phyloP scores from a whole-genome alignment of 2,888 invertebrate species.

The Nebria brevicollis region DNA sequence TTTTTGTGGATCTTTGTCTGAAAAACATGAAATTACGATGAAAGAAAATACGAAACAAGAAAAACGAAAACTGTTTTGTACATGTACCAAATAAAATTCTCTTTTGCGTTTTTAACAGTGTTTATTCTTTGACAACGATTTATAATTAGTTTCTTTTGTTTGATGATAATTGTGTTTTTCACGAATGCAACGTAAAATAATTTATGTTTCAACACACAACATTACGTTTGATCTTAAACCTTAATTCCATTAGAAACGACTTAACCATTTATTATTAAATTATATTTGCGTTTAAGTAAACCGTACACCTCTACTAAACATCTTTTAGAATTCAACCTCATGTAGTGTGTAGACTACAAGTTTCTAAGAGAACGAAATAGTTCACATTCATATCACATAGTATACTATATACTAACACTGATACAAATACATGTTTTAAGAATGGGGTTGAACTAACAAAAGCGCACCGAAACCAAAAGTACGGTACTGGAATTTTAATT shows the following conservation, averaged over 20 bases:
- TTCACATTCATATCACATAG: background rate
- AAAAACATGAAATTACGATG: background rate
- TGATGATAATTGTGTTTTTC: too few relatives aligned
- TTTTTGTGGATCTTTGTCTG: background rate
- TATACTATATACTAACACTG: background rate
- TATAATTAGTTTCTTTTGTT: too few relatives aligned
- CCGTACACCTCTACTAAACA: too few relatives aligned
- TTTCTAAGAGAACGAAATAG: background rate
- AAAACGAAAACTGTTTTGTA: background rate
- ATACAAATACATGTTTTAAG: background rate
- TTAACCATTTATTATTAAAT: too few relatives aligned
- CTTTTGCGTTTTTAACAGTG: background rate
- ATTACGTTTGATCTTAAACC: too few relatives aligned
- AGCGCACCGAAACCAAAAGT: background rate
- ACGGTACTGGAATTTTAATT: constrained; percentile 7
- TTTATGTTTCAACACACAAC: too few relatives aligned
- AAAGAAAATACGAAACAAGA: background rate
- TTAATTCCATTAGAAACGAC: too few relatives aligned
- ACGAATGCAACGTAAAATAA: too few relatives aligned
- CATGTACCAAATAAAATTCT: background rate
- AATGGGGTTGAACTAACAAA: background rate
- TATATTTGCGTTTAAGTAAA: too few relatives aligned
- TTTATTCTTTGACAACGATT: too few relatives aligned
- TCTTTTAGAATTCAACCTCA: too few relatives aligned
- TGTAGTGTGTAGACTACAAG: too few relatives aligned